Evolutionary conservation across 2,113 vertebrate species (phyloP).

Genomic region (Origma solitaria): DNA sequence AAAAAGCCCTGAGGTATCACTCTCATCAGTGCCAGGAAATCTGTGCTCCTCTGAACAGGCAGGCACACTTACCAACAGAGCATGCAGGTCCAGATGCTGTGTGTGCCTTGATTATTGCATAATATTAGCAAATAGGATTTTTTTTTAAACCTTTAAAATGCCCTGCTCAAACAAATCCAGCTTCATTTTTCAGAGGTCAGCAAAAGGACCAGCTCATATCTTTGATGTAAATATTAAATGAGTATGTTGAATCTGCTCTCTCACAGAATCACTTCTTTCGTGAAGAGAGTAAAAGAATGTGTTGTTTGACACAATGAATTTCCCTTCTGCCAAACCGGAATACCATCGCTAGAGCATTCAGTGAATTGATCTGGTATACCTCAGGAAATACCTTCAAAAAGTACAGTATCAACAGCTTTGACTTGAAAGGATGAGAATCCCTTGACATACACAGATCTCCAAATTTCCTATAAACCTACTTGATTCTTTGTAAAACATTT

Average conservation of each 20-base stretch:
- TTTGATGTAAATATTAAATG: not conserved
- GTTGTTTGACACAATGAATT: not conserved
- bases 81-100: not conserved
- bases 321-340: not conserved
- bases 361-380: not conserved
- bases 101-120: not conserved
- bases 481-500: not conserved
- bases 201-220: not conserved
- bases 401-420: not conserved
- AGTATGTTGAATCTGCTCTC: not conserved
- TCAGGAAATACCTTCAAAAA: not conserved
- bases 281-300: not conserved
- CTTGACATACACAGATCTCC: not conserved
- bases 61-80: not conserved
- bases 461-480: not conserved
- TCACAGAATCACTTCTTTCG: not conserved
- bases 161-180: not conserved
- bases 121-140: not conserved
- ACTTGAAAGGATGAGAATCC: not conserved
- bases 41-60: not conserved
- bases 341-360: not conserved
- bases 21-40: constrained; percentile 14
- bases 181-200: not conserved
- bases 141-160: not conserved
- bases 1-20: constrained; percentile 15